Conservation (phyloP, 2,113 vertebrate species). For the Brachyistius frenatus region DNA sequence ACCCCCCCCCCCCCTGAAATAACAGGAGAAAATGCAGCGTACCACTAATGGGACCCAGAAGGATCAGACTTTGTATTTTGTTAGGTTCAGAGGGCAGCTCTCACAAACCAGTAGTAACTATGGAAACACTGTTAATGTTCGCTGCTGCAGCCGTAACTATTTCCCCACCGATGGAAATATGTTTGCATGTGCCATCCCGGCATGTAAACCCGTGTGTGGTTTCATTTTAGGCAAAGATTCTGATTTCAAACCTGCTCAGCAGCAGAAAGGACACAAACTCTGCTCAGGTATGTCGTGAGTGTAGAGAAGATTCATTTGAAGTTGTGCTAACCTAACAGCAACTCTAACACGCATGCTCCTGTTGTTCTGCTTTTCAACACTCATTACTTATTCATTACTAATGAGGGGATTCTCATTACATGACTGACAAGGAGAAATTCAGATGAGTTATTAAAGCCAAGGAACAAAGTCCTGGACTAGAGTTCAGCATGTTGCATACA, state of each 20-base stretch:
- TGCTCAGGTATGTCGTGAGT: conserved; percentile 74
- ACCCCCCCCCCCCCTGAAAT: neutral
- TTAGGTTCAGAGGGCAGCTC: neutral
- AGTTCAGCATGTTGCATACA: conserved; percentile 25
- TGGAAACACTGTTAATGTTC: conserved; percentile 11
- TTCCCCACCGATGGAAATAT: conserved; percentile 52
- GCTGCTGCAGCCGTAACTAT: conserved; percentile 24
- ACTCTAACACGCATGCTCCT: conserved; percentile 73
- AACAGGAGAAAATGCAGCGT: neutral
- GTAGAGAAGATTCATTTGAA: conserved; percentile 40
- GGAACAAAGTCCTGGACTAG: neutral
- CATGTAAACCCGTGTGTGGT: conserved; percentile 76
- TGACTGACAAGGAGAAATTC: neutral
- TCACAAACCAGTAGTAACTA: neutral
- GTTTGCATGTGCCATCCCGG: conserved; percentile 52
- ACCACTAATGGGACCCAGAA: neutral
- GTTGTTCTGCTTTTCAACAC: conserved; percentile 33
- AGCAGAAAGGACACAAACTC: conserved; percentile 59
- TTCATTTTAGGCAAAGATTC: conserved; percentile 78
- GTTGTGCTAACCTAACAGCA: conserved; percentile 21
- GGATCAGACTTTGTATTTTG: neutral
- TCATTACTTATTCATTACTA: conserved; percentile 41
- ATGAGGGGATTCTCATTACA: conserved; percentile 22
- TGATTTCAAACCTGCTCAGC: conserved; percentile 76
- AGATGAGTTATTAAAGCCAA: neutral